Base-by-base conservation (phyloP, 2,888 invertebrate genomes). In the Aricia artaxerxes region DNA sequence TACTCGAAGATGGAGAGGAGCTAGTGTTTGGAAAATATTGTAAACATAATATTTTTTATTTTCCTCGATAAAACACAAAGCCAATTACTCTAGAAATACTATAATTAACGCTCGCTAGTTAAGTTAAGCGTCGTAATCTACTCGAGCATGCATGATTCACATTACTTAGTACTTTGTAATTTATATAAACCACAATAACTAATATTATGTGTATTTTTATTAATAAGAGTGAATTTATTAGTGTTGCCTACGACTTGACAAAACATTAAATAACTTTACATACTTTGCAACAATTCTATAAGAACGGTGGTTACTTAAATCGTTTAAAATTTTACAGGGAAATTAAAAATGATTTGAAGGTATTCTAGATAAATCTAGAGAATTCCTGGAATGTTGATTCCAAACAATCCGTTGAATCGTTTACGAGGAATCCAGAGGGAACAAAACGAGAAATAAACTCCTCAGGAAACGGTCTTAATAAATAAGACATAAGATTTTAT, bases 401-500 rank as follows among this genome's bases (percentile, higher is more conserved):
- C 35, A 13, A 11, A 69, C 69, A 69, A 69, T 38, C 69, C 69
- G 13, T 69, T 5, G 35, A 31, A 38, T 69, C 35, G 3, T 69
- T 38, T 38, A 13, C 9, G 69, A 69, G 35, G 69, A 69, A 69
- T 69, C 69, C 69, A 1, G 69, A 11, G 35, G 35, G 13, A 35
- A 24, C 24, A 24, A 24, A 69, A 35, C 35, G 69, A 69, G 35
- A 69, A 5, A 69, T 69, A 69, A 69, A 69, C 61, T 35, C 35
- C 64, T 31, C 7, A 64, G 35, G 35, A 35, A 69, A 69, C 31
- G 69, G 16, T 69, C 69, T 16, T 69, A 69, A 69, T 69, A 69
- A 69, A 38, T 69, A 69, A 69, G 69, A 13, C 16, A 69, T 69
- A 16, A 69, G 35, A 35, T 69, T 69, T 69, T 69, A 69, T 69